Percentiles rank a stretch among this genome's conserved stretches.
phyloP scores from a whole-genome alignment of 1,140 invertebrate species.

The Copidosoma floridanum region DNA sequence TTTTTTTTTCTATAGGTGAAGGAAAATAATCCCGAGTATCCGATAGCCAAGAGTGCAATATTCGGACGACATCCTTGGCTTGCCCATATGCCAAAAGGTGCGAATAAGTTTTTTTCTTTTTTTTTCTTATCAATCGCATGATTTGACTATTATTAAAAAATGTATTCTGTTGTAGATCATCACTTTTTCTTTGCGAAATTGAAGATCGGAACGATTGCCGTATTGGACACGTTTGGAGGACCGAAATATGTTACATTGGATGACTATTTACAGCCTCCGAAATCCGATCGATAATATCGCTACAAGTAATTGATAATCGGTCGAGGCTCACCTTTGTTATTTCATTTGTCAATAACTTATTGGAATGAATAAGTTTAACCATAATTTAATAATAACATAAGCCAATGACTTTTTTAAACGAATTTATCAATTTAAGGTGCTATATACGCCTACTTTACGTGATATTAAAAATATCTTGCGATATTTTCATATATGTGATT shows the following conservation, averaged over 20 bases:
- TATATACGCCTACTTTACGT: too few species aligned
- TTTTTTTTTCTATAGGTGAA: constrained; percentile 55
- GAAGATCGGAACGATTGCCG: constrained; percentile 66
- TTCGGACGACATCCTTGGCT: constrained; percentile 71
- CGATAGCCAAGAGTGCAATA: constrained; percentile 63
- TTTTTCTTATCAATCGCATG: too few species aligned
- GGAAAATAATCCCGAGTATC: constrained; percentile 59
- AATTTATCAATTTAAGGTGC: too few species aligned
- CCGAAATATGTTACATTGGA: constrained; percentile 63
- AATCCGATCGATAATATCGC: too few species aligned
- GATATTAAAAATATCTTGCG: too few species aligned
- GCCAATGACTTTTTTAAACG: too few species aligned
- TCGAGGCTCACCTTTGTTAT: not conserved
- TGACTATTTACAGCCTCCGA: constrained; percentile 60
- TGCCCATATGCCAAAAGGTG: constrained; percentile 63
- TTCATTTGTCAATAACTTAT: too few species aligned
- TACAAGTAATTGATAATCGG: too few species aligned
- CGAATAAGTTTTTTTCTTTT: too few species aligned
- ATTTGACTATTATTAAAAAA: constrained; percentile 8
- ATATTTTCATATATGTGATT: too few species aligned
- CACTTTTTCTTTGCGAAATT: constrained; percentile 74
- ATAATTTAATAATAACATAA: too few species aligned
- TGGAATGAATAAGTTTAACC: too few species aligned
- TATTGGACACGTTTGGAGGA: constrained; percentile 77
- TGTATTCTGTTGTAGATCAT: constrained; percentile 62